These are phyloP conservation scores for Cremastinae sp. DNA, from an alignment of 2,888 invertebrate species.

Conservation along the genomic window DNA sequence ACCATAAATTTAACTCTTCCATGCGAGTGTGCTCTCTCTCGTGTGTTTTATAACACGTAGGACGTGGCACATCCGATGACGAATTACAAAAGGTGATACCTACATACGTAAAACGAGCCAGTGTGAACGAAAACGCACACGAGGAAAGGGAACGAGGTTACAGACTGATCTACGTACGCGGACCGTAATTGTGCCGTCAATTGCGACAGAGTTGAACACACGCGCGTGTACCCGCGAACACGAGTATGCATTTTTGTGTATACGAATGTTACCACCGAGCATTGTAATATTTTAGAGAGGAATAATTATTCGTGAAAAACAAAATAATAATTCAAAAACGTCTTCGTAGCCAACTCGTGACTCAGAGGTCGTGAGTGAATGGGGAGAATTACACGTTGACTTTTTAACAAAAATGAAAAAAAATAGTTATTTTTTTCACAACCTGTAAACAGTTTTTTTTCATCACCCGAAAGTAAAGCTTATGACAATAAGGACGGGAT, in stretches of 20 bases:
- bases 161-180: conserved; percentile 42
- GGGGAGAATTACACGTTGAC: conserved; percentile 5
- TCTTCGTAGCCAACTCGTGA: conserved; percentile 28
- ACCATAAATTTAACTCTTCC: conserved; percentile 60
- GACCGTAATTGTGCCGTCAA: conserved; percentile 53
- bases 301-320: conserved; percentile 47
- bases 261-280: conserved; percentile 41
- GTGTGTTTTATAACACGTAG: conserved; percentile 52
- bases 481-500: too few relatives aligned
- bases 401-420: neutral
- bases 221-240: too few relatives aligned
- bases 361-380: conserved; percentile 26
- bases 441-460: too few relatives aligned
- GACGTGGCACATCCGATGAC: conserved; percentile 59
- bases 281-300: conserved; percentile 47
- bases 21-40: conserved; percentile 31
- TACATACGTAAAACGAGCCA: conserved; percentile 35
- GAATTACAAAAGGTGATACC: conserved; percentile 61
- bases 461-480: too few relatives aligned
- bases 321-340: conserved; percentile 39
- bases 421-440: neutral
- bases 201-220: conserved; percentile 49
- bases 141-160: conserved; percentile 55
- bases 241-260: neutral
- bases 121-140: conserved; percentile 16